Evolutionary conservation across 2,888 invertebrate genomes (phyloP).

Genomic region (Dusona sp.): DNA sequence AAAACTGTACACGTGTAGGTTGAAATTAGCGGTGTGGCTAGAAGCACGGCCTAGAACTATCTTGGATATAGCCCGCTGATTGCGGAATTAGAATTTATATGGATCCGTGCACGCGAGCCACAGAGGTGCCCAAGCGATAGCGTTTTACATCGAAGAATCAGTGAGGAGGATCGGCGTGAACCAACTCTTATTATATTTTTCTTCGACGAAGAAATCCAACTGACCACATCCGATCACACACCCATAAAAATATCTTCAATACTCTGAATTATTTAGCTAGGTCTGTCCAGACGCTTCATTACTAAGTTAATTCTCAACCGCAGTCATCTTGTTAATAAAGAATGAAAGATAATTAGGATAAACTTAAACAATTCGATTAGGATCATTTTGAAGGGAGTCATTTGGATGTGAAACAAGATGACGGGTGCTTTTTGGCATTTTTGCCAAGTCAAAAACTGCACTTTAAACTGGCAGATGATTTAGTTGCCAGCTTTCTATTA

Average conservation of each 20-base stretch:
- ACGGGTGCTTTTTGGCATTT: no score
- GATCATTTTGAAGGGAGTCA: not conserved
- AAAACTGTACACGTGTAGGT: slow-evolving; percentile 72
- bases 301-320: not conserved
- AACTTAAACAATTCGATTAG: not conserved
- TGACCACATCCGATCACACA: slow-evolving; percentile 25
- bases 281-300: not conserved
- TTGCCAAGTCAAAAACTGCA: not conserved
- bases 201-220: slow-evolving; percentile 40
- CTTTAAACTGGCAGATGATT: not conserved
- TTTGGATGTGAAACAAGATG: not conserved
- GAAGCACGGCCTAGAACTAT: slow-evolving; percentile 82
- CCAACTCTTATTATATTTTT: slow-evolving; percentile 52
- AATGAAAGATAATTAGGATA: not conserved
- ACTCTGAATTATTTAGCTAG: not conserved
- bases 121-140: slow-evolving; percentile 75
- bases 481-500: not conserved
- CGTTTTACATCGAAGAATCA: slow-evolving; percentile 46
- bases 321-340: not conserved
- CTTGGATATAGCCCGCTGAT: slow-evolving; percentile 83
- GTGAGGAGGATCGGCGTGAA: slow-evolving; percentile 3
- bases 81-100: slow-evolving; percentile 85
- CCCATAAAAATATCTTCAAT: slow-evolving; percentile 10
- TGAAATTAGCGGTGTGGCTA: slow-evolving; percentile 79
- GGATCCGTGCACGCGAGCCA: slow-evolving; percentile 83